Evolutionary conservation across 1,140 invertebrate species (phyloP), one percentile per base, ranked within the genome.

Genomic region (Drosophila oshimai): DNA sequence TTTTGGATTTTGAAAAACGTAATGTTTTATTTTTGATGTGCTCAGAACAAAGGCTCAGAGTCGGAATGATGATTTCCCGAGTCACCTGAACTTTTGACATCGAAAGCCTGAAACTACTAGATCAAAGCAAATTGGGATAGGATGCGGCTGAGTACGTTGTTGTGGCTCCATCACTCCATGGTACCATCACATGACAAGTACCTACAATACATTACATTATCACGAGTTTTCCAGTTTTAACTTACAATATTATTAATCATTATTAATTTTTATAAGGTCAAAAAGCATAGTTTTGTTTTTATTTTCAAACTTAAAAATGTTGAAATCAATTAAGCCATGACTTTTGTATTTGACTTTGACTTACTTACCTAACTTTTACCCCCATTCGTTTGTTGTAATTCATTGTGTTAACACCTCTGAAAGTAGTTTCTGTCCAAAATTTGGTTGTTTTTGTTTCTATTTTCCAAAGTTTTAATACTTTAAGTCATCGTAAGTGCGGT

Each of bases 1-100:
- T 67, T 31, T 36, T 22, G n/a, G n/a, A n/a, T n/a, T n/a, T n/a
- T n/a, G n/a, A n/a, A n/a, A n/a, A n/a, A n/a, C n/a, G n/a, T n/a
- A n/a, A n/a, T n/a, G n/a, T n/a, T n/a, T n/a, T n/a, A n/a, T 50
- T 70, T 71, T 57, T 54, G 62, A 45, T 67, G 54, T 78, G 46
- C 36, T 65, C 58, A 74, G 57, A 18, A 45, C 49, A n/a, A 17
- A 68, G 44, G 34, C 17, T 18, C 39, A 41, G 17, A 54, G 51
- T 13, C 33, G 18, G 53, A 84, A 28, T 62, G 28, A 64, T 46
- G 12, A 49, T 3, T 31, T 45, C 0, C 10, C 6, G n/a, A n/a
- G 10, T 5, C 6, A 9, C 20, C 13, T 2, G 6, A 26, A 2
- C 2, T 4, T 20, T 64, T 37, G 26, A 42, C 29, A 22, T 3